Evolutionary conservation across 2,797 vertebrate genomes (phyloP).

Genomic region (Momotus momota): DNA sequence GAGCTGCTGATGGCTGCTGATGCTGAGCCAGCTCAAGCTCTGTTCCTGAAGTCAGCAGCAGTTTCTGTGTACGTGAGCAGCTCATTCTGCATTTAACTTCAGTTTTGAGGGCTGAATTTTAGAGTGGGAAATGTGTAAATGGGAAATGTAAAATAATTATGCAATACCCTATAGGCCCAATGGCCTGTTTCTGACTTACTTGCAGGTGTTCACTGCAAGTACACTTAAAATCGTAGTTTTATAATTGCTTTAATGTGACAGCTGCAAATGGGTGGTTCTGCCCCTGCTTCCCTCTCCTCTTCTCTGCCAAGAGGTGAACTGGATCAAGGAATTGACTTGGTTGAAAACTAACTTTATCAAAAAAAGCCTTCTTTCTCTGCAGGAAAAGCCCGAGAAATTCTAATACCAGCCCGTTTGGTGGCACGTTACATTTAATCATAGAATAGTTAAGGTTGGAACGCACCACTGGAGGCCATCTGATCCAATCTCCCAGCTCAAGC

Average conservation of each 20-base stretch:
- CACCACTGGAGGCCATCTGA: background rate
- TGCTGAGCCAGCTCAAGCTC: background rate
- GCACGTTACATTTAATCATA: background rate
- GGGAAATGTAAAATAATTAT: background rate
- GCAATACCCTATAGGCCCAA: background rate
- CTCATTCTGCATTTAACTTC: background rate
- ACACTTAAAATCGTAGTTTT: background rate
- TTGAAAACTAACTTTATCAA: background rate
- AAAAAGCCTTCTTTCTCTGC: fast-evolving
- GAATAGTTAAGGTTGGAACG: background rate
- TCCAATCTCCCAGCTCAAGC: background rate
- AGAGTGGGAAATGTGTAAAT: background rate
- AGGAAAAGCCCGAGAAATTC: background rate
- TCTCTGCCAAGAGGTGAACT: background rate
- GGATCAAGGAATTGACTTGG: background rate
- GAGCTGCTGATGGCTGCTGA: background rate
- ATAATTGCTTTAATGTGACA: background rate
- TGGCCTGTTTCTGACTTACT: background rate
- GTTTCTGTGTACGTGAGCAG: background rate
- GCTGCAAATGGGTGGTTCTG: background rate
- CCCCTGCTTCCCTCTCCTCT: background rate
- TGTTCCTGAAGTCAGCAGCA: background rate
- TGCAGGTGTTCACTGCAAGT: background rate
- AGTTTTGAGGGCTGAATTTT: background rate
- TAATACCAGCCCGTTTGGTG: background rate